A percentile compares a stretch with the other conserved stretches of the same genome.
Conservation (phyloP, 2,888 invertebrate species). For the Palloptera scutellata region DNA sequence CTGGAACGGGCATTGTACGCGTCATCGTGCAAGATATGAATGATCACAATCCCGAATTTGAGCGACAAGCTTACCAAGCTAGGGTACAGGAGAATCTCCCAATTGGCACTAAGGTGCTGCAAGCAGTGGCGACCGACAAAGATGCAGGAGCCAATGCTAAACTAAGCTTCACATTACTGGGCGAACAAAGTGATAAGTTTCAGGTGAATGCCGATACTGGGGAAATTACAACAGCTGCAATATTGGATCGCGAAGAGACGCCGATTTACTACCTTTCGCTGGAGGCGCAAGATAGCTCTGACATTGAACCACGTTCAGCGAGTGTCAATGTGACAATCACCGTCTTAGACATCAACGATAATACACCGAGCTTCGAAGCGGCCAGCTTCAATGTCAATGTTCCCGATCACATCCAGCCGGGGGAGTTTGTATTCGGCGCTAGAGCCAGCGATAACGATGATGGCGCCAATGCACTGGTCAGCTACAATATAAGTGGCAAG, state of each 20-base stretch:
- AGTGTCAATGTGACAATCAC: slow-evolving; percentile 83
- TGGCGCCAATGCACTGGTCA: slow-evolving; percentile 81
- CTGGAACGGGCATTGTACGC: slow-evolving; percentile 89
- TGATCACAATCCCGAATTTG: slow-evolving; percentile 91
- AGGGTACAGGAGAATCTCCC: slow-evolving; percentile 84
- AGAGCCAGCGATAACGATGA: slow-evolving; percentile 86
- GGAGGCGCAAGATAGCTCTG: slow-evolving; percentile 88
- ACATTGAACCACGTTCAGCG: slow-evolving; percentile 83
- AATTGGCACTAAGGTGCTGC: slow-evolving; percentile 78
- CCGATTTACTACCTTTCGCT: slow-evolving; percentile 81
- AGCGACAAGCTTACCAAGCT: slow-evolving; percentile 80
- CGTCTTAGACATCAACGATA: slow-evolving; percentile 86
- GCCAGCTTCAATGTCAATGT: slow-evolving; percentile 81
- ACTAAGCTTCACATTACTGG: slow-evolving; percentile 84
- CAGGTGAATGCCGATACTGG: slow-evolving; percentile 81
- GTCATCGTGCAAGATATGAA: slow-evolving; percentile 93
- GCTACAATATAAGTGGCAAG: slow-evolving; percentile 80
- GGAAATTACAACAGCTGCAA: slow-evolving; percentile 75
- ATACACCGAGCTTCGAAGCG: slow-evolving; percentile 79
- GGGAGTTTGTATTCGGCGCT: slow-evolving; percentile 90
- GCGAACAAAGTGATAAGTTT: slow-evolving; percentile 84
- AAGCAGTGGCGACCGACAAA: slow-evolving; percentile 81
- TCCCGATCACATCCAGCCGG: slow-evolving; percentile 79
- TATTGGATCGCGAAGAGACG: slow-evolving; percentile 82
- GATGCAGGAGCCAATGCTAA: slow-evolving; percentile 87